Conservation (phyloP, 2,888 invertebrate genomes). For the Gymnoscelis rufifasciata region DNA sequence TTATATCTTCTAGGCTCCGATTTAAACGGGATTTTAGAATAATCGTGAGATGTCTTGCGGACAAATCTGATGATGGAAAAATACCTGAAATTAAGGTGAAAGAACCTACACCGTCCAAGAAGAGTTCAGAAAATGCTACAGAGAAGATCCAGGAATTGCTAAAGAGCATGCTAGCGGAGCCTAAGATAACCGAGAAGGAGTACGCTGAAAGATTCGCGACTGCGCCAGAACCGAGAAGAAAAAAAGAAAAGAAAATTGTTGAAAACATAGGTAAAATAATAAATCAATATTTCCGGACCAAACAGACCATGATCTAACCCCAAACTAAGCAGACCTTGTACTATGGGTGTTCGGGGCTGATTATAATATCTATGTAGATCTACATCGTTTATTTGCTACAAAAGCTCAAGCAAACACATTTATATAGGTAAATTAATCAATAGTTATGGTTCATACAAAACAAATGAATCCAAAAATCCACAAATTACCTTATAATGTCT, state of each 20-base stretch:
- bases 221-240: conserved; percentile 48
- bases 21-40: conserved; percentile 44
- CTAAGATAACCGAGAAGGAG: conserved; percentile 57
- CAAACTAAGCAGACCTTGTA: too few relatives aligned
- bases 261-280: conserved; percentile 56
- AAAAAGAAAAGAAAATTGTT: conserved; percentile 52
- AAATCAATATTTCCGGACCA: too few relatives aligned
- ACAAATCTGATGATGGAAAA: conserved; percentile 56
- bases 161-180: conserved; percentile 63
- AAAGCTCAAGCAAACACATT: too few relatives aligned
- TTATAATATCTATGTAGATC: too few relatives aligned
- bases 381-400: too few relatives aligned
- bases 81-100: conserved; percentile 35
- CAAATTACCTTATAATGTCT: too few relatives aligned
- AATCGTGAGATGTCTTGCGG: conserved; percentile 46
- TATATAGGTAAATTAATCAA: too few relatives aligned
- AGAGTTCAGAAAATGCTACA: conserved; percentile 41
- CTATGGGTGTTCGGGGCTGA: too few relatives aligned
- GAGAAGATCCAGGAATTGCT: conserved; percentile 67
- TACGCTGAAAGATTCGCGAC: conserved; percentile 58
- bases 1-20: conserved; percentile 36
- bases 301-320: too few relatives aligned
- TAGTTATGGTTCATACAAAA: too few relatives aligned
- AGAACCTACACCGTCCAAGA: conserved; percentile 34
- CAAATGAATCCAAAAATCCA: too few relatives aligned